Evolutionary conservation across 2,113 vertebrate genomes (phyloP).

Genomic region (Apteryx mantelli): DNA sequence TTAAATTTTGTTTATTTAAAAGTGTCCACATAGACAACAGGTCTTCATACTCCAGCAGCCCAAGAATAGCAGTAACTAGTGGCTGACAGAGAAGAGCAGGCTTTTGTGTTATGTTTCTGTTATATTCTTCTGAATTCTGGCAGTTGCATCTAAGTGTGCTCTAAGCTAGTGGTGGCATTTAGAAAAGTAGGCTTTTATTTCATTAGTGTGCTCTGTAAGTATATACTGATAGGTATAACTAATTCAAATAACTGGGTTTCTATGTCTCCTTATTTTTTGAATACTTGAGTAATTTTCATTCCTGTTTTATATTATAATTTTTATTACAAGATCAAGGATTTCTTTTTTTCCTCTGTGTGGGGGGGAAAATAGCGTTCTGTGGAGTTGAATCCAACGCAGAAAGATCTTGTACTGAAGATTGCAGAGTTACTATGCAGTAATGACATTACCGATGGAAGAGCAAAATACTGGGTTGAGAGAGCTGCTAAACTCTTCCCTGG

Average conservation of each 20-base stretch:
- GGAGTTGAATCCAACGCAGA: conserved; percentile 93
- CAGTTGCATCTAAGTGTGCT: background rate
- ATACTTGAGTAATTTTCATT: background rate
- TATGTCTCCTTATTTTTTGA: too few relatives aligned
- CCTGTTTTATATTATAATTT: background rate
- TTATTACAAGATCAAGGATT: background rate
- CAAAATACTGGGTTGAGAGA: conserved; percentile 96
- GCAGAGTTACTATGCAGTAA: conserved; percentile 91
- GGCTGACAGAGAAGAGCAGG: background rate
- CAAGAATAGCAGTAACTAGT: background rate
- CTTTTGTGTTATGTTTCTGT: background rate
- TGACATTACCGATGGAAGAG: conserved; percentile 86
- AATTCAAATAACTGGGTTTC: background rate
- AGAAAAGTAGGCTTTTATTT: background rate
- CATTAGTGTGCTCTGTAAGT: background rate
- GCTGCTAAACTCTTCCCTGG: conserved; percentile 91
- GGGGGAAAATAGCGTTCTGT: conserved; percentile 86
- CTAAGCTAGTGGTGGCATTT: background rate
- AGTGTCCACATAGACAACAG: background rate
- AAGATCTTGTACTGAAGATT: conserved; percentile 94
- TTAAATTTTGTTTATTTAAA: background rate
- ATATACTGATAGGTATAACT: background rate
- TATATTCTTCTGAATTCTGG: background rate
- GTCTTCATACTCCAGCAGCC: background rate
- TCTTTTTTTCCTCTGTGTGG: background rate